Base-by-base conservation (phyloP, 1,140 invertebrate species). In the Bombus vancouverensis region DNA sequence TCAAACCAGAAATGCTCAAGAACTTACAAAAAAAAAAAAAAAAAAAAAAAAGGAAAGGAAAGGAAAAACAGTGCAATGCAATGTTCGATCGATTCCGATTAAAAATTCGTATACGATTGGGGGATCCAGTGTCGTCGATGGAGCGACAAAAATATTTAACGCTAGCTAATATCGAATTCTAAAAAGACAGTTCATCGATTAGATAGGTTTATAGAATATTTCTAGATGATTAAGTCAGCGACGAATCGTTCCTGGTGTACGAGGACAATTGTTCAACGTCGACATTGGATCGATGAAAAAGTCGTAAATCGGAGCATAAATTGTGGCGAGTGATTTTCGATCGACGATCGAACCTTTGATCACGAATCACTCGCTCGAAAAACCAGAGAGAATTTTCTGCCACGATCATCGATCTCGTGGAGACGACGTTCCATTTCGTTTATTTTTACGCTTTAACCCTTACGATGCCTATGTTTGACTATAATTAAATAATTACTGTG, bases 271-370 rank as follows among this genome's bases (percentile, higher is more conserved):
- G 65, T 84, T 83, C 59, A 74, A 62, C 72, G 57, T 76, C 77
- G 70, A 84, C 37, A 57, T 82, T 75, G 44, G 74, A 89, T 90
- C 74, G 59, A 75, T 90, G 25, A 28, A 72, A 42, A 12, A 44
- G 47, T 53, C 65, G 66, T 37, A 42, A 87, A 53, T 53, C 47
- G 47, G 18, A 53, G 47, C 0, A 53, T 13, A 65, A 59, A 83
- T 81, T 15, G 22, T 79, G 34, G 57, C 79, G 79, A 85, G 83
- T 90, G 89, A 59, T 22, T 88, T 71, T 66, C 28, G 88, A 90
- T 90, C 86, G 83, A 90, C 47, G 86, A 68, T 59, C 34, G 32
- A 53, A 28, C 37, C 53, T 90, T 44, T 74, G 88, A 90, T 90
- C 88, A 15, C 65, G 77, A 62, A 47, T 78, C 89, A 87, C 83